These are phyloP conservation scores for Aleiodes alternator DNA, from an alignment of 2,888 invertebrate species.

Conservation along the genomic window DNA sequence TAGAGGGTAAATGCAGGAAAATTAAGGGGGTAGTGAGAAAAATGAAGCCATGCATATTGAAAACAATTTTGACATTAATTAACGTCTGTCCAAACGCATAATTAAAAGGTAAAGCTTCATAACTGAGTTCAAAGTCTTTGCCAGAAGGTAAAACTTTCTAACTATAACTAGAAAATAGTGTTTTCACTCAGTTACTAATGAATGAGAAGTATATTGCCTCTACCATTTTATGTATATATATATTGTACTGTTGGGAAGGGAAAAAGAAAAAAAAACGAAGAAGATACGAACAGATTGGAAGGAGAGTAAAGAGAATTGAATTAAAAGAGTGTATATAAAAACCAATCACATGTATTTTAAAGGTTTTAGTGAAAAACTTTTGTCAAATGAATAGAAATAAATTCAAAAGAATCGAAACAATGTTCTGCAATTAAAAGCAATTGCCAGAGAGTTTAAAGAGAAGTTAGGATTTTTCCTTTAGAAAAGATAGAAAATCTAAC, in stretches of 20 bases:
- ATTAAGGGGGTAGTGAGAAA: neutral
- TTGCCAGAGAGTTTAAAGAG: slow-evolving; percentile 6
- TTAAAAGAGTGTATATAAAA: too few species aligned
- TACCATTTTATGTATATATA: neutral
- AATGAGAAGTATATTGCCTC: neutral
- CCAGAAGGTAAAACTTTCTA: slow-evolving; percentile 14
- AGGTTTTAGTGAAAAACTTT: neutral
- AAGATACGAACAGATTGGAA: neutral
- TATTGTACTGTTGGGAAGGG: neutral
- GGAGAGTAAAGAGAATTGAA: too few species aligned
- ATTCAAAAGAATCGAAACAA: slow-evolving; percentile 9
- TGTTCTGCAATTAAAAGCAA: slow-evolving; percentile 19
- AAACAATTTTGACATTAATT: slow-evolving; percentile 58
- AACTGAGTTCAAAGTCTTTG: slow-evolving; percentile 14
- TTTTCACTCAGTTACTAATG: slow-evolving; percentile 5
- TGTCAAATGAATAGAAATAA: slow-evolving; percentile 7
- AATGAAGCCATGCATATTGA: slow-evolving; percentile 51
- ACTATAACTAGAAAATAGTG: slow-evolving; percentile 5
- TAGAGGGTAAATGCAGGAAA: neutral
- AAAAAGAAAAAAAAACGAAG: neutral
- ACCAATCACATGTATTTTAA: too few species aligned
- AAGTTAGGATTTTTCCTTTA: slow-evolving; percentile 19
- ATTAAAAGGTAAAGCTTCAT: slow-evolving; percentile 55
- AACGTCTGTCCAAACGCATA: slow-evolving; percentile 50
- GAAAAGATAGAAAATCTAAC: neutral